Conservation (phyloP, 2,797 vertebrate species). For the Channallabes apus region DNA sequence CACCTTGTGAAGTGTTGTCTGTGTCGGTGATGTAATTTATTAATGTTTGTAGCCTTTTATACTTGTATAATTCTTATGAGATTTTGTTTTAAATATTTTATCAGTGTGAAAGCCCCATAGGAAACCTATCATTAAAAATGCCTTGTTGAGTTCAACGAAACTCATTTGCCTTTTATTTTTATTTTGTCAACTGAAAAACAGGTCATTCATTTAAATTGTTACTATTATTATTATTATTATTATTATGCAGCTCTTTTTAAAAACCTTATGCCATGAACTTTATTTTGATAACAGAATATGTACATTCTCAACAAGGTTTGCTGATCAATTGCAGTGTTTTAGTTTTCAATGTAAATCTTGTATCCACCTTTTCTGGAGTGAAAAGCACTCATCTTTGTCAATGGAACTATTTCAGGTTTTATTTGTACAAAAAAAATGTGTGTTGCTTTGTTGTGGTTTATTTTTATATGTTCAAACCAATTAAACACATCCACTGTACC, state of each 20-base stretch:
- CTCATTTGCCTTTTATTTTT: conserved; percentile 62
- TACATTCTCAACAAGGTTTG: conserved; percentile 90
- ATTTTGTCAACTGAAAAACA: conserved; percentile 66
- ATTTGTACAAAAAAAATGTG: conserved; percentile 86
- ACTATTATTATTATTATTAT: conserved; percentile 56
- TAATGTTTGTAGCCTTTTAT: conserved; percentile 99
- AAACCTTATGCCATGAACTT: conserved; percentile 75
- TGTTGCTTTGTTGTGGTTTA: conserved; percentile 82
- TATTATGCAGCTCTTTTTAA: conserved; percentile 73
- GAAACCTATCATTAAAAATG: conserved; percentile 70
- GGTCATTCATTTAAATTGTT: conserved; percentile 72
- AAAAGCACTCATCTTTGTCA: conserved; percentile 86
- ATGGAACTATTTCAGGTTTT: conserved; percentile 91
- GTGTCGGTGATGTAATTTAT: conserved; percentile 99
- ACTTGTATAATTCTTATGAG: conserved; percentile 99
- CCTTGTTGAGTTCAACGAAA: conserved; percentile 62
- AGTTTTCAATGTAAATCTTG: conserved; percentile 87
- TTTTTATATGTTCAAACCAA: conserved; percentile 77
- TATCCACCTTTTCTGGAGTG: conserved; percentile 79
- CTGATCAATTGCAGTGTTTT: conserved; percentile 86
- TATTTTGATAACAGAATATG: conserved; percentile 82
- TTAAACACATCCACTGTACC: conserved; percentile 78
- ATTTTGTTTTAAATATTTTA: conserved; percentile 94
- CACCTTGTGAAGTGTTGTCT: conserved; percentile 99
- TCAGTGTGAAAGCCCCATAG: conserved; percentile 78